phyloP scores from a whole-genome alignment of 2,888 invertebrate species.

The Diadegma fenestrale region DNA sequence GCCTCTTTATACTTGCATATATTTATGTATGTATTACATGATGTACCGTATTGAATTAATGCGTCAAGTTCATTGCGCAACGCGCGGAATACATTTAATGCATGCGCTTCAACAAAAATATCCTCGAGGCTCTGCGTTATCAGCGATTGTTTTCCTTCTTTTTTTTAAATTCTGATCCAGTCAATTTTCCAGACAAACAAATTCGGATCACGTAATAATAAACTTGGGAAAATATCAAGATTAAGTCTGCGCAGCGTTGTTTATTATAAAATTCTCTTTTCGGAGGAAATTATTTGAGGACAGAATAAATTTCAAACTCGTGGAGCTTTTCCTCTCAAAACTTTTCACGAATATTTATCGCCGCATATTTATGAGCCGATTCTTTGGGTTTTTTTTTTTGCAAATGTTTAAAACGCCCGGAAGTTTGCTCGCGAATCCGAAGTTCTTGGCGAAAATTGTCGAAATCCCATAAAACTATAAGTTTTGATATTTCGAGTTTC shows the following conservation, averaged over 20 bases:
- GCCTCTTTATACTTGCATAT: slow-evolving; percentile 10
- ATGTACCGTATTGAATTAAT: slow-evolving; percentile 47
- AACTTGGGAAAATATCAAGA: not conserved
- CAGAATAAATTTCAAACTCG: not conserved
- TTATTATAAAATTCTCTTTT: no score
- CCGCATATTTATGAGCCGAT: no score
- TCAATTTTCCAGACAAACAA: not conserved
- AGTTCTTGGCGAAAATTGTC: no score
- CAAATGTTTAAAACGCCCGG: no score
- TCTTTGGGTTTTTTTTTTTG: no score
- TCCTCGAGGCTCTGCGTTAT: not conserved
- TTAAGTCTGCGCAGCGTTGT: no score
- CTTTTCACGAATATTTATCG: not conserved
- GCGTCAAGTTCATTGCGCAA: slow-evolving; percentile 63
- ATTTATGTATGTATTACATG: slow-evolving; percentile 23
- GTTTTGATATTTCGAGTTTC: no score
- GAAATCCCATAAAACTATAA: no score
- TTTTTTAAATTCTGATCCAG: not conserved
- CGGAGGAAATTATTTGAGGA: not conserved
- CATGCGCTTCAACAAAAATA: slow-evolving; percentile 23
- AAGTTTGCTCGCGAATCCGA: no score
- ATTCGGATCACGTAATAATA: not conserved
- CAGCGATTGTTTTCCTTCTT: not conserved
- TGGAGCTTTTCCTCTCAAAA: not conserved
- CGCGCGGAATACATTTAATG: slow-evolving; percentile 21